Conservation (phyloP, 2,888 invertebrate genomes). For the Epistrophe eligans region DNA sequence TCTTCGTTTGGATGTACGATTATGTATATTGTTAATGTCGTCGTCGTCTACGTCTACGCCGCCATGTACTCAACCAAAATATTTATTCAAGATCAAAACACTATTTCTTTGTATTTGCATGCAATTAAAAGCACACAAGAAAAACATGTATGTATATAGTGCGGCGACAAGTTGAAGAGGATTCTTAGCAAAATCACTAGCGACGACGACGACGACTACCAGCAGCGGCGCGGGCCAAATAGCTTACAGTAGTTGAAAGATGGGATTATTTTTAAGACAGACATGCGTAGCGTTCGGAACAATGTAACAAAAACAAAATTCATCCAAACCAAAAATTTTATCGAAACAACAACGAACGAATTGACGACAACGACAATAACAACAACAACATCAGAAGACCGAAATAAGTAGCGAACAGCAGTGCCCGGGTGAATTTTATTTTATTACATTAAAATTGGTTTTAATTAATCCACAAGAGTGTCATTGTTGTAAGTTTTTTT, state of each 20-base stretch:
- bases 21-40: neutral
- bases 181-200: slow-evolving; percentile 3
- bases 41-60: neutral
- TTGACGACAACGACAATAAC: slow-evolving; percentile 2
- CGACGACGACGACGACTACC: neutral
- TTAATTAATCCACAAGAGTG: slow-evolving; percentile 58
- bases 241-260: slow-evolving; percentile 35
- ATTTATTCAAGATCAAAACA: slow-evolving; percentile 76
- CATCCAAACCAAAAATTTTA: slow-evolving; percentile 36
- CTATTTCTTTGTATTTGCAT: slow-evolving; percentile 65
- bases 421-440: slow-evolving; percentile 70
- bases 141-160: slow-evolving; percentile 39
- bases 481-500: slow-evolving; percentile 57
- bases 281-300: slow-evolving; percentile 62
- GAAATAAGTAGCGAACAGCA: slow-evolving; percentile 59
- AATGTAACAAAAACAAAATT: slow-evolving; percentile 37
- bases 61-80: slow-evolving; percentile 40
- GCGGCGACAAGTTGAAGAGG: slow-evolving; percentile 14
- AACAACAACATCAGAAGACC: slow-evolving; percentile 7
- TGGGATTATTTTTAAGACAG: slow-evolving; percentile 70
- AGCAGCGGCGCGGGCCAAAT: neutral
- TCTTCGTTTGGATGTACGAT: neutral
- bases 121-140: slow-evolving; percentile 65
- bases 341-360: slow-evolving; percentile 27
- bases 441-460: slow-evolving; percentile 63